phyloP scores from a whole-genome alignment of 2,888 invertebrate species.

The Tenthredo mesomela region DNA sequence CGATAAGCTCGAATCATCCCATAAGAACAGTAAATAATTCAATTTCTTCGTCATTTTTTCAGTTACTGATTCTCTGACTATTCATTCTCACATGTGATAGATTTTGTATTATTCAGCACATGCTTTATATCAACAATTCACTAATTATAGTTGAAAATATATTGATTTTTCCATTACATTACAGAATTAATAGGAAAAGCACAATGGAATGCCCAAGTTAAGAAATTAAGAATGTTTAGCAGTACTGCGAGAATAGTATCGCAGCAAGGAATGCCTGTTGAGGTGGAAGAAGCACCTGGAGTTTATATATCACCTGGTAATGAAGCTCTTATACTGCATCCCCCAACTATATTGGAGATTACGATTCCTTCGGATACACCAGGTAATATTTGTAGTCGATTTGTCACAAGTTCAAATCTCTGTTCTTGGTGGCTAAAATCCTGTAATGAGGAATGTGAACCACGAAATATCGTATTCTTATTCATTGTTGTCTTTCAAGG shows the following conservation, averaged over 20 bases:
- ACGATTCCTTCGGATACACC: constrained; percentile 55
- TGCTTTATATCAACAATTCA: neutral
- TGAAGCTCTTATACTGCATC: constrained; percentile 62
- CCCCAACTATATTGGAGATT: constrained; percentile 67
- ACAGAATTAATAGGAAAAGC: constrained; percentile 69
- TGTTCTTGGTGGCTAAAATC: constrained; percentile 9
- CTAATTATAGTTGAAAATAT: neutral
- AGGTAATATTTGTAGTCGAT: constrained; percentile 47
- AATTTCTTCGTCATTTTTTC: neutral
- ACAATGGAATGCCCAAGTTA: constrained; percentile 74
- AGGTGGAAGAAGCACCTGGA: constrained; percentile 68
- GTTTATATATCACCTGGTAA: constrained; percentile 69
- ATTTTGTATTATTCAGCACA: neutral
- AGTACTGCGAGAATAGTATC: constrained; percentile 68
- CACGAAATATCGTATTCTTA: constrained; percentile 15
- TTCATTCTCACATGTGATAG: neutral
- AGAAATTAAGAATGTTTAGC: constrained; percentile 69
- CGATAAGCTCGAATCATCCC: constrained; percentile 76
- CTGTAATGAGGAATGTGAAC: neutral
- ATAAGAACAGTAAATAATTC: constrained; percentile 63
- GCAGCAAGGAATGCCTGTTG: constrained; percentile 65
- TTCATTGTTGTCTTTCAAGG: neutral
- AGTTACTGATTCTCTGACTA: neutral
- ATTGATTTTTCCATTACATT: constrained; percentile 50
- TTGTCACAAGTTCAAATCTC: neutral